Evolutionary conservation across 2,888 invertebrate genomes (phyloP).

Genomic region (Drosophila falleni): DNA sequence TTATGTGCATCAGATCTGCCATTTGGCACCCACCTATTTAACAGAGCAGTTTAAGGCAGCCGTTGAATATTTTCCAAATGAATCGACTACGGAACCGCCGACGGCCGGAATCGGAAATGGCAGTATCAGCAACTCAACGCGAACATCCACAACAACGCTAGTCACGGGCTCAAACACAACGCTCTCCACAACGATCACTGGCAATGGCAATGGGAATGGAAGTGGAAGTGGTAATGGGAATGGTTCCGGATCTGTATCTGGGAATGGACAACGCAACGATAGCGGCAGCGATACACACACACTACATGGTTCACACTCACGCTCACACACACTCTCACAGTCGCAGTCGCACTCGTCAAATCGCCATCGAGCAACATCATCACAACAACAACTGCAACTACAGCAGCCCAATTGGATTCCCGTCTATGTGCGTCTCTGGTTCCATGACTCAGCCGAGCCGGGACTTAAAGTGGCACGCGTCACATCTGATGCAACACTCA

Average conservation of each 20-base stretch:
- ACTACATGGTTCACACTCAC: constrained; percentile 1
- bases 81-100: constrained; percentile 87
- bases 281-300: constrained; percentile 39
- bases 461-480: constrained; percentile 88
- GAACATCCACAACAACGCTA: constrained; percentile 83
- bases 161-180: constrained; percentile 54
- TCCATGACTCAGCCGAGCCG: constrained; percentile 85
- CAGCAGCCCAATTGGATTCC: constrained; percentile 43
- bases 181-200: constrained; percentile 52
- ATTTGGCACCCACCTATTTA: constrained; percentile 93
- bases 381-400: not conserved
- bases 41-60: constrained; percentile 87
- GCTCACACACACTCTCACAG: constrained; percentile 8
- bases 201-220: constrained; percentile 35
- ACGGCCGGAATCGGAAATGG: constrained; percentile 25
- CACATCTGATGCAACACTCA: constrained; percentile 86
- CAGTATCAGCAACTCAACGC: constrained; percentile 30
- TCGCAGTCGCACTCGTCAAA: not conserved
- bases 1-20: constrained; percentile 92
- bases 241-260: not conserved
- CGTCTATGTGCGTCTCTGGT: constrained; percentile 77
- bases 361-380: not conserved
- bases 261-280: constrained; percentile 18
- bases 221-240: constrained; percentile 39
- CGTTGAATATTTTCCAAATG: constrained; percentile 86